Base-by-base conservation (phyloP, 2,888 invertebrate genomes). In the Netelia virgata region DNA sequence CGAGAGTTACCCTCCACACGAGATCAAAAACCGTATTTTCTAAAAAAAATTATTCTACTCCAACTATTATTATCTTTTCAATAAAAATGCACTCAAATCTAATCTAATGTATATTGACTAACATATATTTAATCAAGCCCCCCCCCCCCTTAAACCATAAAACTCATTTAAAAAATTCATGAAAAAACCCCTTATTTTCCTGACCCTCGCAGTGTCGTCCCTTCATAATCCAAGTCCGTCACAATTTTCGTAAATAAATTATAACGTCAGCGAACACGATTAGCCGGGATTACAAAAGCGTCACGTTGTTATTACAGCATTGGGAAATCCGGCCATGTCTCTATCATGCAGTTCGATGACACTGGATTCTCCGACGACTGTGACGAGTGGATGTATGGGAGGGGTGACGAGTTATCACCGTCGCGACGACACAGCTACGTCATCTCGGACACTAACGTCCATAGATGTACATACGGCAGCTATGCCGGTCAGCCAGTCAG, bases 291-390 rank as follows among this genome's bases (percentile, higher is more conserved):
- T 18, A 47, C 18, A 36, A 55, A 53, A 57, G 11, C 28, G 5
- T 70, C 36, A 16, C 11, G 68, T 81, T 74, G 6, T 20, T 16
- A 75, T 91, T 87, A 28, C 88, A 93, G 93, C 93, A 77, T 91
- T 93, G 92, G 93, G 89, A 93, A 93, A 93, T 78, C 93, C 93
- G 90, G 93, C 92, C 91, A 95, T 95, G 92, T 95, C 95, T 94
- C 95, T 94, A 92, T 95, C 95, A 92, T 94, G 94, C 95, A 95
- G 94, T 89, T 95, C 95, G 95, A 95, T 95, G 95, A 95, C 94
- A 95, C 96, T 96, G 96, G 97, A 95, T 97, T 97, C 97, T 96
- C 97, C 96, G 97, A 97, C 96, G 97, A 97, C 96, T 93, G 93
- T 89, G 93, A 93, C 93, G 93, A 93, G 91, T 93, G 93, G 90